These are phyloP conservation scores for Micropoecilia bifurca DNA, from an alignment of 2,797 vertebrate species.

Conservation along the genomic window DNA sequence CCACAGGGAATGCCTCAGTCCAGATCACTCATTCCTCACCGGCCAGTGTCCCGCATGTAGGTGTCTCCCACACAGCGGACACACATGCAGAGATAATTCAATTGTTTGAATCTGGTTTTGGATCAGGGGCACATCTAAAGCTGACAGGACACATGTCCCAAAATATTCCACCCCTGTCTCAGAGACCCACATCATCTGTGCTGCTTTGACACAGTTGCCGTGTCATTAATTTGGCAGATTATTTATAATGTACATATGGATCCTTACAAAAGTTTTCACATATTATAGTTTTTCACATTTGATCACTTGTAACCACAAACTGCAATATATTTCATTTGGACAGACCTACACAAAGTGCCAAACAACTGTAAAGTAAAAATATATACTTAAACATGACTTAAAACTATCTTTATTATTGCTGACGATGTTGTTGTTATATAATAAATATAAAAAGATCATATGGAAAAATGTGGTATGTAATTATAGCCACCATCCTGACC, in stretches of 20 bases:
- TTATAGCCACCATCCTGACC: not conserved
- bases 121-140: not conserved
- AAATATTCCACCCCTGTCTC: not conserved
- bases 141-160: not conserved
- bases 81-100: not conserved
- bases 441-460: too few species aligned
- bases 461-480: not conserved
- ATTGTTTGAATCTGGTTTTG: slow-evolving; percentile 1
- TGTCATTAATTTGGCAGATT: slow-evolving; percentile 22
- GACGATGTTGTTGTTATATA: too few species aligned
- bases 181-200: slow-evolving; percentile 65
- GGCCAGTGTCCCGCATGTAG: not conserved
- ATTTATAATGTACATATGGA: not conserved
- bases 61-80: not conserved
- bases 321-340: not conserved
- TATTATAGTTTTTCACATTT: not conserved
- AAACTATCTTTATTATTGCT: not conserved
- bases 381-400: not conserved
- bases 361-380: not conserved
- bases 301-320: not conserved
- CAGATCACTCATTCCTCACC: not conserved
- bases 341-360: not conserved
- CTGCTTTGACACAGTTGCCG: slow-evolving; percentile 21
- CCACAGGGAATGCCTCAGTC: slow-evolving; percentile 18
- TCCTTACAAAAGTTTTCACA: not conserved